A percentile compares a stretch with the other conserved stretches of the same genome.
These are phyloP conservation scores for Holothuria scabra DNA, from an alignment of 53 echinoderm and acorn worm genomes.

Conservation along the genomic window DNA sequence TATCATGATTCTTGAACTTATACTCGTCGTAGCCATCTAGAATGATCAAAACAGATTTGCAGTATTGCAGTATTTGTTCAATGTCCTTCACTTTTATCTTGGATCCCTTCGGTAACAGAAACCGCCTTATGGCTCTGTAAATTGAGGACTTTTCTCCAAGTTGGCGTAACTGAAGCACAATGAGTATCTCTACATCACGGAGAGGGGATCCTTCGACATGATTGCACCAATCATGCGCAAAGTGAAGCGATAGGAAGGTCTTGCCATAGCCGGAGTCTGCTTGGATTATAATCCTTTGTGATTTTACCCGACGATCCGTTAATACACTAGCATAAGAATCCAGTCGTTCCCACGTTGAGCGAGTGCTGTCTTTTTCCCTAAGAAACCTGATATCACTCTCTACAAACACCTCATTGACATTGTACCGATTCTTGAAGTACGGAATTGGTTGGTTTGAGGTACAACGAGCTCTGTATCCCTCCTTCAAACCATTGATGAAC, in stretches of 20 bases:
- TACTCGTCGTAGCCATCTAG: conserved; percentile 39
- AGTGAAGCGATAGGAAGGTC: conserved; percentile 24
- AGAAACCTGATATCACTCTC: conserved; percentile 34
- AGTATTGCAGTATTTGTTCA: conserved; percentile 16
- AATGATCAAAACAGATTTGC: conserved; percentile 11
- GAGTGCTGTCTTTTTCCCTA: conserved; percentile 24
- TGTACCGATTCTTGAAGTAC: conserved; percentile 30
- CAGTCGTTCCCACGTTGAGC: conserved; percentile 33
- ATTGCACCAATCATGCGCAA: conserved; percentile 24
- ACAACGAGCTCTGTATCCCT: conserved; percentile 32
- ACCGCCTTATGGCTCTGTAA: conserved; percentile 26
- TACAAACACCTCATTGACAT: conserved; percentile 36
- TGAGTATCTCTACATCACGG: conserved; percentile 29
- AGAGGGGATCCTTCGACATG: conserved; percentile 15
- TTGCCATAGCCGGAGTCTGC: conserved; percentile 33
- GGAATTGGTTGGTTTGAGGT: neutral
- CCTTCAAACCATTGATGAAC: conserved; percentile 34
- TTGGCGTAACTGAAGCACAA: conserved; percentile 11
- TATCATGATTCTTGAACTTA: neutral
- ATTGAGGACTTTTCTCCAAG: neutral
- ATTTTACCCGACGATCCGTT: conserved; percentile 9
- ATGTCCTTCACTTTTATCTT: conserved; percentile 23
- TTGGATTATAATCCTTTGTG: conserved; percentile 23
- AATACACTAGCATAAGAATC: conserved; percentile 25
- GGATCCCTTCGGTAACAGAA: conserved; percentile 16